phyloP scores from a whole-genome alignment of 2,113 vertebrate genomes.

The Onychostruthus taczanowskii region DNA sequence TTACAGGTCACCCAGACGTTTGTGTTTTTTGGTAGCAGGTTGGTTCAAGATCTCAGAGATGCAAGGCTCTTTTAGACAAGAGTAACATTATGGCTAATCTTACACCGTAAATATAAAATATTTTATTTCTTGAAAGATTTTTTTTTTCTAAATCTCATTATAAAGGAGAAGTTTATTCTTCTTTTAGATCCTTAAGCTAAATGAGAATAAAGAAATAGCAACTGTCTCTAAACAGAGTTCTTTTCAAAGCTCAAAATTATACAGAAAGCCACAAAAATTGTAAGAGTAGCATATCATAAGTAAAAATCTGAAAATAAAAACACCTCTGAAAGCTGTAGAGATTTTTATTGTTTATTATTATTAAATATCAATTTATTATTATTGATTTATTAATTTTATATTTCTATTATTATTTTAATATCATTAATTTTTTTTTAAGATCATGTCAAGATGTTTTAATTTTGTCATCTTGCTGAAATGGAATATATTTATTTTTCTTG shows the following conservation, averaged over 20 bases:
- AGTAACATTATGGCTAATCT: not conserved
- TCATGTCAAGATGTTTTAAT: rapidly evolving
- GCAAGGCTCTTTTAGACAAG: not conserved
- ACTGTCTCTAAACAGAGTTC: not conserved
- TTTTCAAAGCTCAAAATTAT: not conserved
- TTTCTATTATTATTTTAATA: too few relatives aligned
- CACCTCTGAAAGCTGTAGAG: not conserved
- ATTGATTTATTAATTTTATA: rapidly evolving
- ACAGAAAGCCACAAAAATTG: not conserved
- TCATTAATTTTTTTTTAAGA: not conserved
- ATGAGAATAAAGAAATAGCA: not conserved
- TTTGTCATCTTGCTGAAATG: not conserved
- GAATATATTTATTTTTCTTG: not conserved
- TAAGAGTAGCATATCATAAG: not conserved
- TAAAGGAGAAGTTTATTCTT: not conserved
- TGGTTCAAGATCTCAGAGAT: not conserved
- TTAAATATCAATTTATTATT: not conserved
- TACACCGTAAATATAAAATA: not conserved
- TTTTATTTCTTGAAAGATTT: not conserved
- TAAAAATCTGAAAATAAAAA: not conserved
- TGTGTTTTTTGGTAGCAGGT: not conserved
- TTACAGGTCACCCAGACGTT: not conserved
- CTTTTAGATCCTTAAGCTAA: not conserved
- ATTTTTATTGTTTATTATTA: not conserved
- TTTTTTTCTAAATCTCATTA: not conserved